phyloP scores from a whole-genome alignment of 1,140 invertebrate species.

The Drosophila azteca region DNA sequence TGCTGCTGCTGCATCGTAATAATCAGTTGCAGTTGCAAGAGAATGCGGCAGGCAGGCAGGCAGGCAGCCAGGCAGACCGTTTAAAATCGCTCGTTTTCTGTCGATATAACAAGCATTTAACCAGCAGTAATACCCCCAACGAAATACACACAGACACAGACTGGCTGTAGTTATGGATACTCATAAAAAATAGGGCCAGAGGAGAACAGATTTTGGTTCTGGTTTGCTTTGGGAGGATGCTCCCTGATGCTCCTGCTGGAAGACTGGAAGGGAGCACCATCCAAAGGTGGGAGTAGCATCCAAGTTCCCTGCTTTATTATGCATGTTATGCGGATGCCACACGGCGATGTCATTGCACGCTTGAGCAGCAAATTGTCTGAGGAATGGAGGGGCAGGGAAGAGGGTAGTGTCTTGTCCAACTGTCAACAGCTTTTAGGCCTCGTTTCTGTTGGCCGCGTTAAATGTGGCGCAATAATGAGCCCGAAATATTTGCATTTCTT shows the following conservation, averaged over 20 bases:
- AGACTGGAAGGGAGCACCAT: no score
- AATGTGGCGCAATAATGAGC: constrained; percentile 75
- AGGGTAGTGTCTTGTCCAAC: constrained; percentile 48
- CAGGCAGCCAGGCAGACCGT: not conserved
- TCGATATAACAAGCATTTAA: constrained; percentile 75
- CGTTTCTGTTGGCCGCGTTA: constrained; percentile 37
- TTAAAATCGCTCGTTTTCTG: constrained; percentile 58
- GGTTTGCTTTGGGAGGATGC: no score
- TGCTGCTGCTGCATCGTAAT: constrained; percentile 46
- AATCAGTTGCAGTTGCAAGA: constrained; percentile 73
- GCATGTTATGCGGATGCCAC: constrained; percentile 40
- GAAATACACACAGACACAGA: constrained; percentile 7
- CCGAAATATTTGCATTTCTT: constrained; percentile 72
- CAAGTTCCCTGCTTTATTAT: constrained; percentile 27
- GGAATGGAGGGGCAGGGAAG: no score
- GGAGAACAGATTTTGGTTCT: no score
- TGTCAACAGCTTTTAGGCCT: constrained; percentile 74
- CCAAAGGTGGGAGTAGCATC: no score
- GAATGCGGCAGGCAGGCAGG: constrained; percentile 4
- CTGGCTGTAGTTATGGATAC: not conserved
- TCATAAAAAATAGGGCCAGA: no score
- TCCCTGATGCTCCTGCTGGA: no score
- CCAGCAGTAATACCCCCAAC: constrained; percentile 21
- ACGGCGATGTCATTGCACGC: constrained; percentile 38
- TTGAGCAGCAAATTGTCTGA: constrained; percentile 55